phyloP scores from a whole-genome alignment of 2,888 invertebrate species.

The Coleophora flavipennella region DNA sequence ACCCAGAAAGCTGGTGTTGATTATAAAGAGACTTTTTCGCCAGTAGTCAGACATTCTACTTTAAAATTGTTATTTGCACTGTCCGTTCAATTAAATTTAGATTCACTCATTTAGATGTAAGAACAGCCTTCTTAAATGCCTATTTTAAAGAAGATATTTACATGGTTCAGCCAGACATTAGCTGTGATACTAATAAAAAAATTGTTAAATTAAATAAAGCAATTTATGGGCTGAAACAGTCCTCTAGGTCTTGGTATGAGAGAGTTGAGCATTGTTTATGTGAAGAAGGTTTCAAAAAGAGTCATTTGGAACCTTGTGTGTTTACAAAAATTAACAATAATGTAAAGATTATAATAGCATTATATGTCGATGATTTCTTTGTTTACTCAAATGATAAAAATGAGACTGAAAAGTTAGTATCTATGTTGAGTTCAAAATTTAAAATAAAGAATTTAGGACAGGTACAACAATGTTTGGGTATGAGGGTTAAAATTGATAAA shows the following conservation, averaged over 20 bases:
- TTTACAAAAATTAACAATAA: background rate
- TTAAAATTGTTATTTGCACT: conserved; percentile 6
- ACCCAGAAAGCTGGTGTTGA: too few relatives aligned
- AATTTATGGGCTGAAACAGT: conserved; percentile 8
- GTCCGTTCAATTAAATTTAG: conserved; percentile 1
- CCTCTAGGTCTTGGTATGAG: background rate
- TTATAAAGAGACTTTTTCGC: conserved; percentile 9
- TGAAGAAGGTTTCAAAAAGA: conserved; percentile 2
- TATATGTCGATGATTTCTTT: background rate
- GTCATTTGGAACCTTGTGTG: conserved; percentile 8
- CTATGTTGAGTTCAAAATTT: conserved; percentile 1
- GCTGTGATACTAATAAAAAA: conserved; percentile 1
- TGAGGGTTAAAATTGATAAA: conserved; percentile 1
- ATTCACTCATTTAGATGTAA: conserved; percentile 7
- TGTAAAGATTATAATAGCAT: background rate
- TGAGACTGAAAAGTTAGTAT: too few relatives aligned
- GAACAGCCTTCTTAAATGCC: conserved; percentile 8
- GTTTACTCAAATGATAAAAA: conserved; percentile 1
- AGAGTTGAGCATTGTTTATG: conserved; percentile 4
- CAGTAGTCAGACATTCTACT: conserved; percentile 5
- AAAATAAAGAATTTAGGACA: conserved; percentile 2
- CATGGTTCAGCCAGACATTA: conserved; percentile 4
- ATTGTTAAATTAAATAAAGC: conserved; percentile 7
- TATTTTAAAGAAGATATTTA: conserved; percentile 6
- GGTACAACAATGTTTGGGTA: conserved; percentile 1